Evolutionary conservation across 1,140 invertebrate species (phyloP).

Genomic region (Chymomyza costata): DNA sequence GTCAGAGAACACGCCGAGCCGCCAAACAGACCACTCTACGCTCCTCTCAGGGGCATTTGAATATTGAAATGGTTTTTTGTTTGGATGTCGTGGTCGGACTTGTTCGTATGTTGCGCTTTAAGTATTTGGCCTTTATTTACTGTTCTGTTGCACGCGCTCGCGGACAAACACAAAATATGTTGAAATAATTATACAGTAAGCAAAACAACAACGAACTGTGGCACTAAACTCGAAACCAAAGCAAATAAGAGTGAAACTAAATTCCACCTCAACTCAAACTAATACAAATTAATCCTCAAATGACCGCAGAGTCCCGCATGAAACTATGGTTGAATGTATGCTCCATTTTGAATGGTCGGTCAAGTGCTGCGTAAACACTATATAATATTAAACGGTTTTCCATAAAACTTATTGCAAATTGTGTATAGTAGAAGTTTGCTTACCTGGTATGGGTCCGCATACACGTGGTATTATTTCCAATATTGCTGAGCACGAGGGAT

Average conservation of each 20-base stretch:
- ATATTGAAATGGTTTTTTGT: slow-evolving; percentile 58
- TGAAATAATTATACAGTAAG: slow-evolving; percentile 69
- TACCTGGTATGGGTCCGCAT: slow-evolving; percentile 91
- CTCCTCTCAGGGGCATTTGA: slow-evolving; percentile 66
- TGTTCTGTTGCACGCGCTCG: slow-evolving; percentile 64
- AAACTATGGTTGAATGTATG: slow-evolving; percentile 25
- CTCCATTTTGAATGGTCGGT: slow-evolving; percentile 15
- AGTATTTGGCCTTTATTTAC: slow-evolving; percentile 65
- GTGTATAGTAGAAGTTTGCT: slow-evolving; percentile 76
- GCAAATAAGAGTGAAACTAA: slow-evolving; percentile 26
- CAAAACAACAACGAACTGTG: slow-evolving; percentile 19
- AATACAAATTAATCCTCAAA: slow-evolving; percentile 65
- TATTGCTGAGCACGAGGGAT: slow-evolving; percentile 90
- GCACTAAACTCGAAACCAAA: background rate
- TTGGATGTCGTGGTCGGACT: slow-evolving; percentile 28
- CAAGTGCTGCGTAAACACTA: slow-evolving; percentile 32
- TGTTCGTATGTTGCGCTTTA: slow-evolving; percentile 51
- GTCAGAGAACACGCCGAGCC: no score
- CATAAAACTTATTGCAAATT: slow-evolving; percentile 18
- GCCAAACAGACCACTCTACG: slow-evolving; percentile 1
- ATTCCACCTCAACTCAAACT: slow-evolving; percentile 32
- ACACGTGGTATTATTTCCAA: slow-evolving; percentile 91
- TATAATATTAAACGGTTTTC: slow-evolving; percentile 17
- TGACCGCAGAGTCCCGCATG: slow-evolving; percentile 39
- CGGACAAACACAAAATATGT: slow-evolving; percentile 57